phyloP scores from a whole-genome alignment of 2,797 vertebrate genomes.

The Spinus olivaceus region DNA sequence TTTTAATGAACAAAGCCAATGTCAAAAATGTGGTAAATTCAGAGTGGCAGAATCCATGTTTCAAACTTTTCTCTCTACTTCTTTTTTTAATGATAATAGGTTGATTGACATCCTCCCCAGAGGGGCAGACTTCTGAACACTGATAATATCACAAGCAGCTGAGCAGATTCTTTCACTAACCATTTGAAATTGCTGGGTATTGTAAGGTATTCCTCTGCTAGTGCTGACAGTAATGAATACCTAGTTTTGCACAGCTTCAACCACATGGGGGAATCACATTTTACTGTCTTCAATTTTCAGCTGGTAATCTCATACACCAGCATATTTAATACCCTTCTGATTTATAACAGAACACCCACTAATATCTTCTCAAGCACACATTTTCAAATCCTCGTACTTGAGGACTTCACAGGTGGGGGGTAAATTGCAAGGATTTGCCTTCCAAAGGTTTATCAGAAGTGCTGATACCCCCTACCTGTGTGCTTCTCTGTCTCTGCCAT shows the following conservation, averaged over 20 bases:
- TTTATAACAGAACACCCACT: constrained; percentile 44
- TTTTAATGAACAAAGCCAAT: not conserved
- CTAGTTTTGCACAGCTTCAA: constrained; percentile 8
- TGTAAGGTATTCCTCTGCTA: constrained; percentile 10
- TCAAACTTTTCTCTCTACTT: not conserved
- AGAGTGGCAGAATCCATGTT: not conserved
- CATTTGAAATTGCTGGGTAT: constrained; percentile 10
- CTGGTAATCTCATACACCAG: constrained; percentile 20
- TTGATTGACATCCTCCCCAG: constrained; percentile 25
- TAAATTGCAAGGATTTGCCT: constrained; percentile 23
- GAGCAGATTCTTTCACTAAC: constrained; percentile 12
- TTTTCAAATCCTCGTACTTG: not conserved
- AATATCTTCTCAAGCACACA: not conserved
- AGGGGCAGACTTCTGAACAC: not conserved
- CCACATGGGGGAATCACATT: constrained; percentile 30
- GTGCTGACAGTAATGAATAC: constrained; percentile 42
- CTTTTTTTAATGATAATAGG: constrained; percentile 1
- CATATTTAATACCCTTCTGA: constrained; percentile 11
- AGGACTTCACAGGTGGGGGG: not conserved
- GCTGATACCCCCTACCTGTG: not conserved
- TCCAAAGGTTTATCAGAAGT: not conserved
- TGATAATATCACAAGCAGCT: not conserved
- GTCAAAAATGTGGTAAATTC: not conserved
- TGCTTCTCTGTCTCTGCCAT: not conserved
- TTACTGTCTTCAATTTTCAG: constrained; percentile 45